These are phyloP conservation scores for Drosophila sordidula DNA, from an alignment of 2,888 invertebrate genomes.

Conservation along the genomic window DNA sequence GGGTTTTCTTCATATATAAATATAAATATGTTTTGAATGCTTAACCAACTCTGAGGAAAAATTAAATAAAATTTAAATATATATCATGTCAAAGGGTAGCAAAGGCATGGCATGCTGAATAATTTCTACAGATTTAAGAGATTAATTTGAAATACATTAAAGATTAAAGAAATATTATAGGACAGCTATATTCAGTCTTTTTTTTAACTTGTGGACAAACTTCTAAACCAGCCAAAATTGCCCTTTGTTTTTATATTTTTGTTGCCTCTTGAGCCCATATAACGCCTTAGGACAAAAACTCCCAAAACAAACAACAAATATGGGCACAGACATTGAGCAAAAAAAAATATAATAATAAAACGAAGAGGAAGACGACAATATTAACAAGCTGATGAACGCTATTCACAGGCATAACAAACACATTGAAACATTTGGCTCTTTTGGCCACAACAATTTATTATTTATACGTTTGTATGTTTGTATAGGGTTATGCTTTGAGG, in stretches of 20 bases:
- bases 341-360: conserved; percentile 9
- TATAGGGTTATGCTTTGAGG: conserved; percentile 13
- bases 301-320: conserved; percentile 26
- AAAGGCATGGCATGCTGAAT: too few species aligned
- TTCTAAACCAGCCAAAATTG: conserved; percentile 26
- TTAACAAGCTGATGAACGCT: conserved; percentile 57
- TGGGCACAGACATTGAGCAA: conserved; percentile 16
- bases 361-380: conserved; percentile 38
- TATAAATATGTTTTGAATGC: too few species aligned
- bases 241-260: conserved; percentile 8
- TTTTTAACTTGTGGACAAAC: conserved; percentile 2
- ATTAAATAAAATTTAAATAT: too few species aligned
- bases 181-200: not conserved
- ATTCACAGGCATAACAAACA: conserved; percentile 44
- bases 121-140: too few species aligned
- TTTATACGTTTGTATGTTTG: not conserved
- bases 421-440: conserved; percentile 23
- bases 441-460: conserved; percentile 38
- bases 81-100: too few species aligned
- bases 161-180: not conserved
- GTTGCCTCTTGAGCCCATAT: conserved; percentile 27
- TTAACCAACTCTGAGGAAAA: too few species aligned
- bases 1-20: too few species aligned
- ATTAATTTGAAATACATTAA: not conserved
- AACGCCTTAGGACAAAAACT: conserved; percentile 35